These are phyloP conservation scores for Porites cylindrica DNA, from an alignment of 92 coral and sea anemone genomes.

Conservation along the genomic window DNA sequence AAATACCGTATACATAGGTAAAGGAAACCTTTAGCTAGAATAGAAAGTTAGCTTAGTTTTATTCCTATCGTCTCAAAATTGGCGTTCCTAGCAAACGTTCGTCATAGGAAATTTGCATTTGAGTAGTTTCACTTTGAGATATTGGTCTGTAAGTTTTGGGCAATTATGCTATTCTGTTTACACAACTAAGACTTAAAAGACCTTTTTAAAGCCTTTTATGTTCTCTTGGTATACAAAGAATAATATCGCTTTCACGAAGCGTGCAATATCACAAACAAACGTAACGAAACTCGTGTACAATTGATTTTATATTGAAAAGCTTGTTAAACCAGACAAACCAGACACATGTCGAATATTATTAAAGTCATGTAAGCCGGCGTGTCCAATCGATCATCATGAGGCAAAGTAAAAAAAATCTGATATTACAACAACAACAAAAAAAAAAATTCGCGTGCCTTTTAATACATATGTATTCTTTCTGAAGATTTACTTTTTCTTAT, in stretches of 20 bases:
- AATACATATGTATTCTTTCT: no score
- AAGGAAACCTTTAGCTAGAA: neutral
- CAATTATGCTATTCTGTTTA: neutral
- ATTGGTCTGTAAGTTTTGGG: neutral
- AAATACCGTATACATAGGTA: no score
- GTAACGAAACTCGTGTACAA: neutral
- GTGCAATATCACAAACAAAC: slow-evolving; percentile 20
- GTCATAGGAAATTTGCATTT: neutral
- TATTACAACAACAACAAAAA: no score
- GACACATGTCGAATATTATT: neutral
- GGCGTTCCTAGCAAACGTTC: neutral
- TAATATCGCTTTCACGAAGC: slow-evolving; percentile 20
- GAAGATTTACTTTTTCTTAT: no score
- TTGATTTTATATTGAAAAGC: slow-evolving; percentile 15
- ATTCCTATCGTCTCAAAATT: no score
- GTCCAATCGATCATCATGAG: neutral
- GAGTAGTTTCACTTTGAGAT: neutral
- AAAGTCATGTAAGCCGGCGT: neutral
- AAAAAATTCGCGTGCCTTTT: no score
- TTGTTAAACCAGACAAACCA: neutral
- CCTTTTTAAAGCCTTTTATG: no score
- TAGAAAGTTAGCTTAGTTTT: neutral
- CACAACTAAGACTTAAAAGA: neutral
- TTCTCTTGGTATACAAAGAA: neutral
- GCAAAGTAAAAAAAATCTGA: no score